These are phyloP conservation scores for Chiloscyllium punctatum DNA, from an alignment of 2,797 vertebrate genomes.

Conservation along the genomic window DNA sequence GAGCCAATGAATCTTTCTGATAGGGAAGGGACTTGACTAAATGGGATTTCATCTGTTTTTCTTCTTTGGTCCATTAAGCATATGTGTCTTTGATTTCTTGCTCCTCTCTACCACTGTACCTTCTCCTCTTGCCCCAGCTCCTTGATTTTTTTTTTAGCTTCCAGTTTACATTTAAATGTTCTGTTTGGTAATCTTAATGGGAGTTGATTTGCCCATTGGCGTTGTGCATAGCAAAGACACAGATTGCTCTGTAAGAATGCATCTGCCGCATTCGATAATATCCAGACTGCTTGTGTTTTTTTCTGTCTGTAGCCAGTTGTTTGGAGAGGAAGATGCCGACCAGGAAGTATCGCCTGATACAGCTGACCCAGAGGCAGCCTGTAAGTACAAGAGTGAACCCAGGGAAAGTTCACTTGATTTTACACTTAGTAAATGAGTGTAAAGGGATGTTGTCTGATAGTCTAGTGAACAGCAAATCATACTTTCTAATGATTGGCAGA, in stretches of 20 bases:
- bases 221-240: background rate
- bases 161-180: background rate
- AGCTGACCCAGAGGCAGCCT: conserved; percentile 90
- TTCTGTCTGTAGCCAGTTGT: conserved; percentile 75
- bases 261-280: too few relatives aligned
- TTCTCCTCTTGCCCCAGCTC: background rate
- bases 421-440: background rate
- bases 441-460: background rate
- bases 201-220: background rate
- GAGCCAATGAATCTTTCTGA: background rate
- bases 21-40: background rate
- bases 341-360: conserved; percentile 97
- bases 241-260: background rate
- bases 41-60: background rate
- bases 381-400: conserved; percentile 61
- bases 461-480: background rate
- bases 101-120: background rate
- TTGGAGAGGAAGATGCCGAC: conserved; percentile 96
- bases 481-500: background rate
- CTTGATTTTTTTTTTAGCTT: background rate
- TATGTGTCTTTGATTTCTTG: background rate
- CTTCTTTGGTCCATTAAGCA: background rate
- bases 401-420: too few relatives aligned
- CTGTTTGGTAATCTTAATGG: background rate
- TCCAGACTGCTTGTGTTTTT: conserved; percentile 4